Percentiles rank a stretch among this genome's conserved stretches.
phyloP scores from a whole-genome alignment of 2,113 vertebrate species.

The Oriolus oriolus region DNA sequence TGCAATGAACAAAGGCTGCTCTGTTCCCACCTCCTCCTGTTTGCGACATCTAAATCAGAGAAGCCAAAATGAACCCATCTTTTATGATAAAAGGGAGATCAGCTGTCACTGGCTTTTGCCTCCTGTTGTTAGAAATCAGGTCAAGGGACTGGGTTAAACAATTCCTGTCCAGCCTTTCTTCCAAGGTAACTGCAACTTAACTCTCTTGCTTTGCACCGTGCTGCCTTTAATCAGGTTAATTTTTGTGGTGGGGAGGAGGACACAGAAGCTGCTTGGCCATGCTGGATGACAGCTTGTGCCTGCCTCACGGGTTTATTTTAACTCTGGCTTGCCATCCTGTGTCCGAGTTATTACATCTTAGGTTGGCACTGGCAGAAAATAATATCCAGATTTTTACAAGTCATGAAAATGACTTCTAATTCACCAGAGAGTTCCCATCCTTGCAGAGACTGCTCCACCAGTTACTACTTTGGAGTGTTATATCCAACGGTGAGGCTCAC shows the following conservation, averaged over 20 bases:
- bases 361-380: neutral
- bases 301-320: neutral
- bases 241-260: neutral
- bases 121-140: slow-evolving; percentile 7
- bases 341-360: neutral
- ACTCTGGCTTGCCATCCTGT: neutral
- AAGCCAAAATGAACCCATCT: neutral
- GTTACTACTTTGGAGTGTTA: neutral
- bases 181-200: neutral
- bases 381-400: neutral
- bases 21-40: neutral
- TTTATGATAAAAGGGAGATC: neutral
- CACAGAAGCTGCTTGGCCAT: neutral
- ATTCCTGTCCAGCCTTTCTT: neutral
- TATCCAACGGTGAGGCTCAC: neutral
- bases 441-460: neutral
- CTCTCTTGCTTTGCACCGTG: neutral
- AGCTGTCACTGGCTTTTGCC: neutral
- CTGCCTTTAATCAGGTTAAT: neutral
- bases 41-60: neutral
- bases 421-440: neutral
- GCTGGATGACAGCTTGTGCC: neutral
- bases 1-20: neutral
- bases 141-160: neutral
- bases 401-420: neutral